Evolutionary conservation across 2,113 vertebrate genomes (phyloP).

Genomic region (Gambusia affinis): DNA sequence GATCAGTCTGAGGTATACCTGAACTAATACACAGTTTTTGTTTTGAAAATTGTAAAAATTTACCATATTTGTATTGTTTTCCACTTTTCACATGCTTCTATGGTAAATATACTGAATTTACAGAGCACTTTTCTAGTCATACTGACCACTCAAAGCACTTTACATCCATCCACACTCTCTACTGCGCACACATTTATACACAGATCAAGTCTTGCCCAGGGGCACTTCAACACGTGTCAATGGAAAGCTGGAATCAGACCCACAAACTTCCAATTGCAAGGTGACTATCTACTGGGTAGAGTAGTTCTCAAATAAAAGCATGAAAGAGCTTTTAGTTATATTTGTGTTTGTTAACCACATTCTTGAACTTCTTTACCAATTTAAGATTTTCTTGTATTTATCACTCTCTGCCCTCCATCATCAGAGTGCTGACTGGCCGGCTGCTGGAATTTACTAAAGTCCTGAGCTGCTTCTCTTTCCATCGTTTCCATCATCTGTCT

Average conservation of each 20-base stretch:
- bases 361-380: background rate
- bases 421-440: conserved; percentile 16
- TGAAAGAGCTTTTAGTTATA: background rate
- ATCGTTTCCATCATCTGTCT: conserved; percentile 74
- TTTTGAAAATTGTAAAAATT: background rate
- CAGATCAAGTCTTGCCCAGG: too few relatives aligned
- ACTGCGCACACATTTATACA: too few relatives aligned
- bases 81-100: background rate
- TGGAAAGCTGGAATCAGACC: too few relatives aligned
- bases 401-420: conserved; percentile 54
- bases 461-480: conserved; percentile 38
- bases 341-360: background rate
- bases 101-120: too few relatives aligned
- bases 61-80: background rate
- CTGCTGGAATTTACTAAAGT: conserved; percentile 62
- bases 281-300: too few relatives aligned
- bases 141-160: too few relatives aligned
- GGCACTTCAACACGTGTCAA: too few relatives aligned
- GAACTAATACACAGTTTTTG: background rate
- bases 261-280: too few relatives aligned
- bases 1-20: background rate
- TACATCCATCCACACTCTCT: too few relatives aligned
- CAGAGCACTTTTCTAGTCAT: too few relatives aligned
- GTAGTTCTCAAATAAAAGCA: too few relatives aligned
- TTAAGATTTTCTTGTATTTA: conserved; percentile 41